phyloP scores from a whole-genome alignment of 2,113 vertebrate genomes.

The Willisornis vidua region DNA sequence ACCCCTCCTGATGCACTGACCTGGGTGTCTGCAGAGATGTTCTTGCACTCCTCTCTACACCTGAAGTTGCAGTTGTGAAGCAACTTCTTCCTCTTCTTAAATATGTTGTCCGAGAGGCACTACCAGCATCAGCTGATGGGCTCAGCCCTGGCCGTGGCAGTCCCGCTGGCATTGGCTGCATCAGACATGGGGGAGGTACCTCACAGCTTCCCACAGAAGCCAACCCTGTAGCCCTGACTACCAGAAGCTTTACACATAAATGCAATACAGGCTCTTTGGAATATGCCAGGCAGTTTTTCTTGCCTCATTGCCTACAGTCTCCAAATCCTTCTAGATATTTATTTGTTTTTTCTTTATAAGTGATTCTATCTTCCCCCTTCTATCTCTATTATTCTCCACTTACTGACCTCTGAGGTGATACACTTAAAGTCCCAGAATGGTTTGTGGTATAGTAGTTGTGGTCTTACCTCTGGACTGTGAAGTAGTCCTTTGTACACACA shows the following conservation, averaged over 20 bases:
- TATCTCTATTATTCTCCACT: not conserved
- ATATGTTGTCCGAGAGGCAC: not conserved
- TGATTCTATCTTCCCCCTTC: not conserved
- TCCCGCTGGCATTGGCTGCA: not conserved
- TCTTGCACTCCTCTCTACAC: not conserved
- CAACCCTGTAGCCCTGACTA: not conserved
- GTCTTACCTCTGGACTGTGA: constrained; percentile 3
- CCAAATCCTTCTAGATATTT: not conserved
- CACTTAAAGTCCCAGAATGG: not conserved
- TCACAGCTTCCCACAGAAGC: not conserved
- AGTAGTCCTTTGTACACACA: not conserved
- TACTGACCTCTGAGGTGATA: not conserved
- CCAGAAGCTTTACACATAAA: not conserved
- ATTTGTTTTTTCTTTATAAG: not conserved
- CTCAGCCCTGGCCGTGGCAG: not conserved
- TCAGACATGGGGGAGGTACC: not conserved
- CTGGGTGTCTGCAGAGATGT: not conserved
- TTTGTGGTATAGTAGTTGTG: constrained; percentile 19
- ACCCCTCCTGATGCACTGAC: not conserved
- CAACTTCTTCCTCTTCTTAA: not conserved
- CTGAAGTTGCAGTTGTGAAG: not conserved
- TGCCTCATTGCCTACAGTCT: not conserved
- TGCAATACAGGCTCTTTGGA: not conserved
- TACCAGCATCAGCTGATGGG: not conserved
- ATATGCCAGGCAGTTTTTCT: not conserved